phyloP scores from a whole-genome alignment of 2,888 invertebrate species.

The Rhingia rostrata region DNA sequence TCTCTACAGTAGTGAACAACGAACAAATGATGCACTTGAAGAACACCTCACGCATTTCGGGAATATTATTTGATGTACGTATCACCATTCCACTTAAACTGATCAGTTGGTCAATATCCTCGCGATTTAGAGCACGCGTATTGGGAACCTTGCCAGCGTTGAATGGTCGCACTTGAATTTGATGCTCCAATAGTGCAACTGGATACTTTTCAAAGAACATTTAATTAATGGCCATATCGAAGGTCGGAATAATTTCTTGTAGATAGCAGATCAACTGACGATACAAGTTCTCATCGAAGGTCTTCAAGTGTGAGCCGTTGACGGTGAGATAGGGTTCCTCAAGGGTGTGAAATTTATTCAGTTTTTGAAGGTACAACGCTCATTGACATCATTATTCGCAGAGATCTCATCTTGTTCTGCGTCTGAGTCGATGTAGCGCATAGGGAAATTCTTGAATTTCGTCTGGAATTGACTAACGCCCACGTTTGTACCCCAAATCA shows the following conservation, averaged over 20 bases:
- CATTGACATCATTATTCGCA: conserved; percentile 89
- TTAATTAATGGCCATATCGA: conserved; percentile 98
- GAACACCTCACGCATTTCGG: conserved; percentile 98
- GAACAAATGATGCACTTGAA: conserved; percentile 97
- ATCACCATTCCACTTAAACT: conserved; percentile 99
- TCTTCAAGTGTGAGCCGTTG: conserved; percentile 95
- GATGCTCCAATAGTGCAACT: conserved; percentile 93
- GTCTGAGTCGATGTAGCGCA: conserved; percentile 90
- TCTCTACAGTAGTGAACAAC: conserved; percentile 91
- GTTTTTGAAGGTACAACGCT: conserved; percentile 95
- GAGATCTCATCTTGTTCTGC: conserved; percentile 89
- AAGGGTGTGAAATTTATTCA: conserved; percentile 95
- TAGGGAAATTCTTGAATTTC: conserved; percentile 94
- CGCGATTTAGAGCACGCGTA: conserved; percentile 97
- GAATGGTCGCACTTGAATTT: conserved; percentile 97
- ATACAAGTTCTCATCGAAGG: conserved; percentile 93
- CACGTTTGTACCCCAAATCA: conserved; percentile 99
- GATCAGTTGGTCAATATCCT: conserved; percentile 99
- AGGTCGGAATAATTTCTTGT: conserved; percentile 97
- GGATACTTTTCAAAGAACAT: conserved; percentile 97
- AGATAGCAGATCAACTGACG: conserved; percentile 97
- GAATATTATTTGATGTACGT: conserved; percentile 95
- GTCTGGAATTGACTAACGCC: conserved; percentile 95
- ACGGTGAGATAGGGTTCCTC: conserved; percentile 97
- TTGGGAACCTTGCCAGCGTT: conserved; percentile 95